Evolutionary conservation across 2,888 invertebrate genomes (phyloP).

Genomic region (Parnassius smintheus): DNA sequence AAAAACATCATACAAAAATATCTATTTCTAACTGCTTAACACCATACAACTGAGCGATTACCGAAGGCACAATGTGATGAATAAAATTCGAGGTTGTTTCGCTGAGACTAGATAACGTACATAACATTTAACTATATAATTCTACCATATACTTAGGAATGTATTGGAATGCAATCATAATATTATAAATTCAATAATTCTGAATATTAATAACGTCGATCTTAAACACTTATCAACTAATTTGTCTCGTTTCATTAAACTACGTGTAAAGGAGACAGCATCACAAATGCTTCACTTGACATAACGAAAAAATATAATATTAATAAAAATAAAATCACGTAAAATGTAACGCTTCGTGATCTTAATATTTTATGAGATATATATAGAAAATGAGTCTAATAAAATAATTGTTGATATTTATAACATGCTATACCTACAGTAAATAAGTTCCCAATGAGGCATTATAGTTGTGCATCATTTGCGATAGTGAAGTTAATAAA

Average conservation of each 20-base stretch:
- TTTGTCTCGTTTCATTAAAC: not conserved
- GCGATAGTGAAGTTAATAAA: too few species aligned
- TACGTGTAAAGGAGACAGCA: too few species aligned
- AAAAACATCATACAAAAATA: slow-evolving; percentile 57
- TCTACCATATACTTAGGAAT: slow-evolving; percentile 29
- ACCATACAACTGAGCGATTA: slow-evolving; percentile 42
- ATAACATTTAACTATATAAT: slow-evolving; percentile 21
- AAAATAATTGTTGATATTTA: too few species aligned
- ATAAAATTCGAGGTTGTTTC: slow-evolving; percentile 27
- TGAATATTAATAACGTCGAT: slow-evolving; percentile 25
- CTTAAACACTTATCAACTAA: slow-evolving; percentile 1
- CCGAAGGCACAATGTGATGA: slow-evolving; percentile 31
- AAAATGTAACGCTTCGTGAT: too few species aligned
- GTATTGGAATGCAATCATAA: slow-evolving; percentile 33
- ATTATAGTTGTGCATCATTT: too few species aligned
- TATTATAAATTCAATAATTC: slow-evolving; percentile 15
- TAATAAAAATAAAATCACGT: too few species aligned
- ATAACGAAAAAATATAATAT: not conserved
- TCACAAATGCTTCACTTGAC: too few species aligned
- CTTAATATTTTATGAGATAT: too few species aligned
- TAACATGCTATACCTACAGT: too few species aligned
- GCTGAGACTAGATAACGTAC: slow-evolving; percentile 16
- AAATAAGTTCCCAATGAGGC: too few species aligned
- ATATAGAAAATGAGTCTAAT: too few species aligned
- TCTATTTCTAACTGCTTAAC: slow-evolving; percentile 38